phyloP scores from a whole-genome alignment of 2,888 invertebrate genomes.

The Operophtera brumata region DNA sequence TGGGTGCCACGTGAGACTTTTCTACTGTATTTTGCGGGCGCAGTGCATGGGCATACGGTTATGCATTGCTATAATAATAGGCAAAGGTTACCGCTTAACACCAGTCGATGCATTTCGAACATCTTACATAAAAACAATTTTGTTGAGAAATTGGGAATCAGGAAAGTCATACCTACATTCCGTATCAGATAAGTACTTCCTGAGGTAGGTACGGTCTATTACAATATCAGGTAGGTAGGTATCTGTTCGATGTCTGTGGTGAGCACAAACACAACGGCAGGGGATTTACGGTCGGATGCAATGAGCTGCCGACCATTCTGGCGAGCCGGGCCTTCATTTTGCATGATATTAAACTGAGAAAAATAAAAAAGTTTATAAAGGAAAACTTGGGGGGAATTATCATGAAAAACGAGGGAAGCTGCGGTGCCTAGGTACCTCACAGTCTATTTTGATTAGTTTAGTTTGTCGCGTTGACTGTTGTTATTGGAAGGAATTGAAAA shows the following conservation, averaged over 20 bases:
- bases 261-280: conserved; percentile 39
- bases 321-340: conserved; percentile 60
- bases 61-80: too few species aligned
- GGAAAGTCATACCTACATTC: not conserved
- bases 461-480: conserved; percentile 25
- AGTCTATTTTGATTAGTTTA: conserved; percentile 41
- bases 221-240: conserved; percentile 1
- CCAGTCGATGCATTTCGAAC: too few species aligned
- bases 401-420: conserved; percentile 60
- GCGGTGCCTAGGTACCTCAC: conserved; percentile 39
- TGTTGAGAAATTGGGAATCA: too few species aligned
- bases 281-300: conserved; percentile 59
- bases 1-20: too few species aligned
- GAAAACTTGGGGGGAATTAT: conserved; percentile 64
- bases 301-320: conserved; percentile 61
- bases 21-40: too few species aligned
- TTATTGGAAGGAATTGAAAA: conserved; percentile 17
- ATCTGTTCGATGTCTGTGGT: conserved; percentile 16
- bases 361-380: conserved; percentile 63
- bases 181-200: not conserved
- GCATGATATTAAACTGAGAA: conserved; percentile 69
- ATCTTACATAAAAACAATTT: too few species aligned
- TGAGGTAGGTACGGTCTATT: not conserved
- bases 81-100: too few species aligned
- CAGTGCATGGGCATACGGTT: too few species aligned